These are phyloP conservation scores for Lycaon pictus DNA, from an alignment of 2,113 vertebrate genomes.

Conservation along the genomic window DNA sequence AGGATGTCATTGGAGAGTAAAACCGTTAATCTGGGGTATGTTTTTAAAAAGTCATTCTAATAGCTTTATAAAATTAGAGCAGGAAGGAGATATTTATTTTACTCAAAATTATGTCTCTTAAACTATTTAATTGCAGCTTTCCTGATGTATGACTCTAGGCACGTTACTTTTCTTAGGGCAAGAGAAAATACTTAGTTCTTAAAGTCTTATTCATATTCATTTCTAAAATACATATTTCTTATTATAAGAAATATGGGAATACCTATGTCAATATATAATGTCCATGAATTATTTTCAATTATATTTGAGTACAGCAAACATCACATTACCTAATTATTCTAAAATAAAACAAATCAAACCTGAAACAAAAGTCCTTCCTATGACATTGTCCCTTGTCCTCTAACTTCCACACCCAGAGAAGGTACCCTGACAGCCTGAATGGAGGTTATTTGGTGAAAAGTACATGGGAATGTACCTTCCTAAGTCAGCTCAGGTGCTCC, in stretches of 20 bases:
- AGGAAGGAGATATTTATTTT: not conserved
- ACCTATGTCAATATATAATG: not conserved
- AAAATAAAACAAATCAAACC: not conserved
- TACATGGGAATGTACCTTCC: not conserved
- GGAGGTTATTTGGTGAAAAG: not conserved
- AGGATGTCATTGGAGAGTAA: not conserved
- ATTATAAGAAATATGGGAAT: not conserved
- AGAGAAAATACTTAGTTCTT: not conserved
- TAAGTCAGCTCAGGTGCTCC: not conserved
- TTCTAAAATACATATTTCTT: not conserved
- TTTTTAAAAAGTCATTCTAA: not conserved
- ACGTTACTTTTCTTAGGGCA: not conserved
- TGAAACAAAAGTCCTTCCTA: not conserved
- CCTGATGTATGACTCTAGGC: not conserved
- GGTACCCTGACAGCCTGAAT: not conserved
- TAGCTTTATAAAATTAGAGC: not conserved
- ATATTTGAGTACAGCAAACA: not conserved
- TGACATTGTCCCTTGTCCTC: not conserved
- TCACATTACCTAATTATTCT: not conserved
- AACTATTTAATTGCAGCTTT: not conserved
- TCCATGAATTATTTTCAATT: slow-evolving; percentile 1
- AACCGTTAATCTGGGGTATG: not conserved
- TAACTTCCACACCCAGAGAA: not conserved
- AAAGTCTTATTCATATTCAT: not conserved
- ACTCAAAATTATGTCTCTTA: not conserved